Evolutionary conservation across 2,888 invertebrate species (phyloP), one percentile per base, ranked within the genome.

Genomic region (Meganola albula): DNA sequence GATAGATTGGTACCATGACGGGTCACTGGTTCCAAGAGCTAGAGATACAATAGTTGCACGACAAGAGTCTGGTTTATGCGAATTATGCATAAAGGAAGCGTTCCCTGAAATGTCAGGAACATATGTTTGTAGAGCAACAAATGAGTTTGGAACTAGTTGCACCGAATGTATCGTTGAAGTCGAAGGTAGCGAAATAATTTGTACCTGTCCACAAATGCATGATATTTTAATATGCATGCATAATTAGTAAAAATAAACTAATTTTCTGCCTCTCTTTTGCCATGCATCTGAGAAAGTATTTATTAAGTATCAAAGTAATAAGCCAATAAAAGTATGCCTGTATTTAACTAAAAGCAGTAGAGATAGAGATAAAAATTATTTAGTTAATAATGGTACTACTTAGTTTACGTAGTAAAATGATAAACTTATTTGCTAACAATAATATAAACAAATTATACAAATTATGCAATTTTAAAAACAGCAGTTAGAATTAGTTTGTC

Each of bases 21-120:
- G 89, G 10, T 85, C 88, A 53, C 89, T 88, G 28, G 89, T 96
- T 40, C 78, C 89, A 55, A 93, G 92, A 77, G 93, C 91, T 27
- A 92, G 93, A 76, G 94, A 94, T 65, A 90, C 93, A 31, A 88
- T 88, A 8, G 89, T 94, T 31, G 87, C 89, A 21, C 93, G 94
- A 71, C 91, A 92, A 58, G 88, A 89, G 44, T 92, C 94, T 60
- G 96, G 96, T 42, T 83, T 90, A 38, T 95, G 95, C 63, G 91
- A 91, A 66, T 84, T 97, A 49, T 89, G 91, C 44, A 93, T 97
- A 52, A 89, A 90, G 45, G 95, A 96, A 88, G 95, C 95, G 30
- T 95, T 95, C 62, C 94, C 95, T 8, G 97, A 97, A 88, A 94
- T 96, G 87, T 91, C 93, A 58, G 97, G 97, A 37, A 90, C 89